Conservation (phyloP, 2,113 vertebrate genomes). For the Amia ocellicauda region DNA sequence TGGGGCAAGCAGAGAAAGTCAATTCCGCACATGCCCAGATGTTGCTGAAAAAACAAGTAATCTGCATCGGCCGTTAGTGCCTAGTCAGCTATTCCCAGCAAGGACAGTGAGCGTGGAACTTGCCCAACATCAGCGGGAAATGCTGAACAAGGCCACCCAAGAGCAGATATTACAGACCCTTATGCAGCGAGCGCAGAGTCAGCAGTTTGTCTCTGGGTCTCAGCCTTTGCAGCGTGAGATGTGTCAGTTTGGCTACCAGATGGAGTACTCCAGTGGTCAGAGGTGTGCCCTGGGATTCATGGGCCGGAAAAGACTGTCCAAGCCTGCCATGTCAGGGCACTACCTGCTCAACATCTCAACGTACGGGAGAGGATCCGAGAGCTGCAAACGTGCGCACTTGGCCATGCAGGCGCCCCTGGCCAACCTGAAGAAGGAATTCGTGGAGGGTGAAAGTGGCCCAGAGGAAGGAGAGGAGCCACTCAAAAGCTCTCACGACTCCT, state of each 20-base stretch:
- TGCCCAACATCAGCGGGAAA: conserved; percentile 59
- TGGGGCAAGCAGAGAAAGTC: conserved; percentile 31
- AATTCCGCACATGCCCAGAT: conserved; percentile 12
- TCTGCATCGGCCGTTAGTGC: conserved; percentile 54
- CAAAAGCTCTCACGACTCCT: conserved; percentile 38
- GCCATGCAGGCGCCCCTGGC: conserved; percentile 47
- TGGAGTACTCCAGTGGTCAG: conserved; percentile 58
- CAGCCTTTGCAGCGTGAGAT: conserved; percentile 62
- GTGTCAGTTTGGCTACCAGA: conserved; percentile 53
- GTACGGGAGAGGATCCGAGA: conserved; percentile 86
- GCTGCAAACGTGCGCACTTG: conserved; percentile 66
- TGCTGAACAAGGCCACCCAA: conserved; percentile 72
- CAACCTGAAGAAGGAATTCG: conserved; percentile 52
- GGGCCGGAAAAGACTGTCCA: conserved; percentile 75
- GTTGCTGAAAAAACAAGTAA: conserved; percentile 53
- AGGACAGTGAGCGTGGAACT: conserved; percentile 52
- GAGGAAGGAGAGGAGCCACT: conserved; percentile 34
- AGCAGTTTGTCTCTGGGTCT: conserved; percentile 47
- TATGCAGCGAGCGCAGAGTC: conserved; percentile 71
- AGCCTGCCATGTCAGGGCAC: conserved; percentile 92
- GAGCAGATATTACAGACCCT: conserved; percentile 84
- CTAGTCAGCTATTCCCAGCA: conserved; percentile 42
- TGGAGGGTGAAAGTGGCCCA: conserved; percentile 44
- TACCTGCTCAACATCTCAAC: conserved; percentile 96
- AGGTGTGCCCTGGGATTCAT: conserved; percentile 76